A percentile compares a stretch with the other conserved stretches of the same genome.
Evolutionary conservation across 2,888 invertebrate genomes (phyloP).

Genomic region (Heliconius sara): DNA sequence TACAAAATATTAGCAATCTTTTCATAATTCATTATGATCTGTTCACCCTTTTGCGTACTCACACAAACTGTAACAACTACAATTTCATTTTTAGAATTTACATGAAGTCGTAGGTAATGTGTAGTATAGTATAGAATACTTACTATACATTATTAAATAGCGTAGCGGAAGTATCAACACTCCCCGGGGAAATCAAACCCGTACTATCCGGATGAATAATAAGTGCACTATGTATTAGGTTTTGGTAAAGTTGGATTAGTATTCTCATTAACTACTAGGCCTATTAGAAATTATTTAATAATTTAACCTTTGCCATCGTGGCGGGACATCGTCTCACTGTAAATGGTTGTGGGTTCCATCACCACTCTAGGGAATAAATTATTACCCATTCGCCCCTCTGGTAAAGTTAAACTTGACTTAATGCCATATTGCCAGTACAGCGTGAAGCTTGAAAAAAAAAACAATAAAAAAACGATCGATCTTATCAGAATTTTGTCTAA

Average conservation of each 20-base stretch:
- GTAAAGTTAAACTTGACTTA: too few species aligned
- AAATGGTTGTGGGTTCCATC: background rate
- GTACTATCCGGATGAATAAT: slow-evolving; percentile 6
- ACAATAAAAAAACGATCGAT: too few species aligned
- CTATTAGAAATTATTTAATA: background rate
- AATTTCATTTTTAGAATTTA: background rate
- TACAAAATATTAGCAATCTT: too few species aligned
- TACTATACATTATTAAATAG: background rate
- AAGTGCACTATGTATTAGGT: slow-evolving; percentile 3
- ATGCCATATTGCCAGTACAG: too few species aligned
- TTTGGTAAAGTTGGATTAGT: background rate
- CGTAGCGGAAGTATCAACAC: slow-evolving; percentile 4
- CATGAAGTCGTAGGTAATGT: background rate
- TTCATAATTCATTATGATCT: too few species aligned
- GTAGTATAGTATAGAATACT: background rate
- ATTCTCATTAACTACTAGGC: background rate
- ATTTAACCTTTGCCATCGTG: background rate
- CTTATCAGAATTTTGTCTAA: too few species aligned
- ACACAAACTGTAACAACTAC: too few species aligned
- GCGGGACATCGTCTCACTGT: background rate
- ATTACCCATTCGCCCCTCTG: too few species aligned
- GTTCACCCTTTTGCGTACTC: too few species aligned
- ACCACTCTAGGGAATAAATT: too few species aligned
- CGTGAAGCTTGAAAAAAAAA: too few species aligned
- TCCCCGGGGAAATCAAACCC: slow-evolving; percentile 18